phyloP scores from a whole-genome alignment of 2,113 vertebrate genomes.

The Pachycephala philippinensis region DNA sequence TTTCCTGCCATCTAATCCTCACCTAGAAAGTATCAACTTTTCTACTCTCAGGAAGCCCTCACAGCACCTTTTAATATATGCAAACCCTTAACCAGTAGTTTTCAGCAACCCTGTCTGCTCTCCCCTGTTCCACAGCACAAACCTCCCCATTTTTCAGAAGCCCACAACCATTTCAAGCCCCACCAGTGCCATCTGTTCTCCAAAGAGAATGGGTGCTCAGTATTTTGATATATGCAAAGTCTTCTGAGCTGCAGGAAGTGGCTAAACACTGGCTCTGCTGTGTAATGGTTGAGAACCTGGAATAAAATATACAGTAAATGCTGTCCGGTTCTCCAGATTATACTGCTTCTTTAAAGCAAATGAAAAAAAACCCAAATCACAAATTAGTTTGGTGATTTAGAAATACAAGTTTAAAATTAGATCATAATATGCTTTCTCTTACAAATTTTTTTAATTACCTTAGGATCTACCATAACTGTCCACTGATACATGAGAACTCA shows the following conservation, averaged over 20 bases:
- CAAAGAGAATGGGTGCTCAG: background rate
- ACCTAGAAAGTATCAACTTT: background rate
- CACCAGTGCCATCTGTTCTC: background rate
- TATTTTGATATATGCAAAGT: background rate
- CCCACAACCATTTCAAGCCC: background rate
- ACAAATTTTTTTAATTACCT: background rate
- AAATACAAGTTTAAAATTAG: background rate
- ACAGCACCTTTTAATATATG: rapidly evolving
- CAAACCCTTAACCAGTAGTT: background rate
- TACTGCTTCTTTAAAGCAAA: background rate
- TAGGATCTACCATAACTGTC: background rate
- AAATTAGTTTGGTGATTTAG: background rate
- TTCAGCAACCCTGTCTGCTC: background rate
- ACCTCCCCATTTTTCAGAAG: background rate
- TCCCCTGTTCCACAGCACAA: background rate
- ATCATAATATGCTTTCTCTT: background rate
- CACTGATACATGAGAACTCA: background rate
- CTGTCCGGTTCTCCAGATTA: background rate
- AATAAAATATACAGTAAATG: background rate
- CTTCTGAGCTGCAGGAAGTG: background rate
- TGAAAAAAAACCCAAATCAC: background rate
- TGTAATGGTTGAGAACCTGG: background rate
- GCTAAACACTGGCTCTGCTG: background rate
- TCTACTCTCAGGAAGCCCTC: background rate
- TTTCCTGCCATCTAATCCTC: background rate